Conservation (phyloP, 2,888 invertebrate genomes). For the Cantharis nigra region DNA sequence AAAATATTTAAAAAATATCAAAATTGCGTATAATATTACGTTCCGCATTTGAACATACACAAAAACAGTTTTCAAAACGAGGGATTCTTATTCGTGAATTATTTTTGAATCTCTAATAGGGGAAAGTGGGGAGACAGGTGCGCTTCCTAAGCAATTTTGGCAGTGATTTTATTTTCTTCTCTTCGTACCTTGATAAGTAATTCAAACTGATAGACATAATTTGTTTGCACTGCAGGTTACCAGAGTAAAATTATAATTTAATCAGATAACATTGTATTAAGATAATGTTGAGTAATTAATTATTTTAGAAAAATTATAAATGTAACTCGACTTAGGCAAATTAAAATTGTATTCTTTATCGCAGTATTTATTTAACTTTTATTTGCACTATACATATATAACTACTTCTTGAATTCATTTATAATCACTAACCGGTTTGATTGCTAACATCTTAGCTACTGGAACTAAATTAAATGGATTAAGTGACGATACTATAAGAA, state of each 20-base stretch:
- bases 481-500: conserved; percentile 19
- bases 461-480: conserved; percentile 28
- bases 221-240: conserved; percentile 18
- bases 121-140: neutral
- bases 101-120: neutral
- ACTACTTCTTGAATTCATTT: conserved; percentile 1
- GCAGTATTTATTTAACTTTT: conserved; percentile 7
- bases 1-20: neutral
- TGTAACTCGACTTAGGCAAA: conserved; percentile 20
- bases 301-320: conserved; percentile 25
- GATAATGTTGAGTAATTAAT: conserved; percentile 20
- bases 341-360: conserved; percentile 15
- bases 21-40: neutral
- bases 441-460: conserved; percentile 23
- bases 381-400: neutral
- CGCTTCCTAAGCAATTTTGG: neutral
- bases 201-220: conserved; percentile 17
- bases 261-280: conserved; percentile 21
- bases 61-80: neutral
- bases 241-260: conserved; percentile 23
- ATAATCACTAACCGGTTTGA: conserved; percentile 22
- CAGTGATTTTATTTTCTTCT: neutral
- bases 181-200: neutral
- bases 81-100: neutral
- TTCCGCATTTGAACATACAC: neutral